phyloP scores from a whole-genome alignment of 2,888 invertebrate genomes.

The Scaptomyza caliginosa region DNA sequence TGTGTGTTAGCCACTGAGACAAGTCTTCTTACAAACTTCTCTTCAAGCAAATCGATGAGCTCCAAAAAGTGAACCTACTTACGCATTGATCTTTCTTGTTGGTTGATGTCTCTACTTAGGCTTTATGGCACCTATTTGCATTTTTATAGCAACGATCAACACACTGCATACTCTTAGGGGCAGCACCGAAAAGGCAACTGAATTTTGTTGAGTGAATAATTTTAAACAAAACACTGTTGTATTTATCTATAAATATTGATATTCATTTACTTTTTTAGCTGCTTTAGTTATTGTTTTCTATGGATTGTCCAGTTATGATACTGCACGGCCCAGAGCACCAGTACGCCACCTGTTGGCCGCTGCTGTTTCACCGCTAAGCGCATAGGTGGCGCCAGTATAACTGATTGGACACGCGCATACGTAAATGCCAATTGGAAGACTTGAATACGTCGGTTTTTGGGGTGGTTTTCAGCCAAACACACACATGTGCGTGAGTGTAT shows the following conservation, averaged over 20 bases:
- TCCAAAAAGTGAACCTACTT: conserved; percentile 4
- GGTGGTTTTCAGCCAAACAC: conserved; percentile 56
- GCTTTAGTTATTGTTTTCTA: background rate
- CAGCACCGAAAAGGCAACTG: background rate
- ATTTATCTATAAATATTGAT: rapidly evolving
- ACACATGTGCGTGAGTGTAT: conserved; percentile 13
- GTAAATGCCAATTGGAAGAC: conserved; percentile 76
- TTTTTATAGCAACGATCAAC: conserved; percentile 46
- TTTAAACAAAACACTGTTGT: background rate
- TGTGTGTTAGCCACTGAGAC: conserved; percentile 38
- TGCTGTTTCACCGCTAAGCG: conserved; percentile 35
- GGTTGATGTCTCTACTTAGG: conserved; percentile 32
- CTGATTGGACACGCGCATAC: conserved; percentile 73
- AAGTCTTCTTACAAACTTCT: background rate
- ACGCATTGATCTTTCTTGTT: conserved; percentile 13
- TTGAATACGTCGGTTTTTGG: conserved; percentile 48
- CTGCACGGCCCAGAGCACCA: background rate
- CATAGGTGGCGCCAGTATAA: conserved; percentile 62
- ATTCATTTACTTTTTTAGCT: background rate
- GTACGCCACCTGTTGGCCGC: conserved; percentile 62
- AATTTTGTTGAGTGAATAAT: background rate
- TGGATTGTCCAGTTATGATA: conserved; percentile 8
- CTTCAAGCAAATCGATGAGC: background rate
- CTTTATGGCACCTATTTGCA: conserved; percentile 23
- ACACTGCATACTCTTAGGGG: conserved; percentile 56